Conservation (phyloP, 2,113 vertebrate species). For the Stigmatopora nigra region DNA sequence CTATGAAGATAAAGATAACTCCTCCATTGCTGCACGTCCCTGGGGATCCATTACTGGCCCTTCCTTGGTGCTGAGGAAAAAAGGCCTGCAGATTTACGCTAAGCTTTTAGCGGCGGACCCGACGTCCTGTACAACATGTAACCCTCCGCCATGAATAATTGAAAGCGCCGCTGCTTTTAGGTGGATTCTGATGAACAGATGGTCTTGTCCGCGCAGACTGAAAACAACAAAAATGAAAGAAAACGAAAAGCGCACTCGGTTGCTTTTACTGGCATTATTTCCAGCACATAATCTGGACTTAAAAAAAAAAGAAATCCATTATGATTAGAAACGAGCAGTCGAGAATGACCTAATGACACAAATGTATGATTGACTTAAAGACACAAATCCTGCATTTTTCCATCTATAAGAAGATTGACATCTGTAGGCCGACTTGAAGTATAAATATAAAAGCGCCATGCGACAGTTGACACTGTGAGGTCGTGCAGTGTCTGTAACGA, state of each 20-base stretch:
- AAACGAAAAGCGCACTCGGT: slow-evolving; percentile 58
- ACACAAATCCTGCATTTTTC: slow-evolving; percentile 54
- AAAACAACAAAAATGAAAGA: slow-evolving; percentile 14
- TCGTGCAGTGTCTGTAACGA: slow-evolving; percentile 30
- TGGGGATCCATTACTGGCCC: slow-evolving; percentile 51
- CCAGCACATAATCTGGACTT: slow-evolving; percentile 48
- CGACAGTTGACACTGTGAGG: slow-evolving; percentile 24
- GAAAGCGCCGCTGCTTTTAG: slow-evolving; percentile 53
- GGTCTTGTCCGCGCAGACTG: slow-evolving; percentile 26
- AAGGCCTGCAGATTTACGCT: slow-evolving; percentile 39
- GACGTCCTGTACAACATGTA: slow-evolving; percentile 49
- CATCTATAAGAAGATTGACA: slow-evolving; percentile 58
- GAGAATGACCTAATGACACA: slow-evolving; percentile 48
- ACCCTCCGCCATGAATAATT: slow-evolving; percentile 63
- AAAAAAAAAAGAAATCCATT: slow-evolving; percentile 43
- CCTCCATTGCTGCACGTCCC: slow-evolving; percentile 39
- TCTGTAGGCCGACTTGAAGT: slow-evolving; percentile 47
- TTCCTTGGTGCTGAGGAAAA: slow-evolving; percentile 31
- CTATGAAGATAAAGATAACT: slow-evolving; percentile 37
- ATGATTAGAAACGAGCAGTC: slow-evolving; percentile 36
- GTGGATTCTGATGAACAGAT: slow-evolving; percentile 49
- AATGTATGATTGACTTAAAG: slow-evolving; percentile 47
- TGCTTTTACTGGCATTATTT: slow-evolving; percentile 47
- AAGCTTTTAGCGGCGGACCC: slow-evolving; percentile 60
- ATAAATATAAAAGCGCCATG: slow-evolving; percentile 35